Base-by-base conservation (phyloP, 2,888 invertebrate species). In the Ectropis crepuscularia region DNA sequence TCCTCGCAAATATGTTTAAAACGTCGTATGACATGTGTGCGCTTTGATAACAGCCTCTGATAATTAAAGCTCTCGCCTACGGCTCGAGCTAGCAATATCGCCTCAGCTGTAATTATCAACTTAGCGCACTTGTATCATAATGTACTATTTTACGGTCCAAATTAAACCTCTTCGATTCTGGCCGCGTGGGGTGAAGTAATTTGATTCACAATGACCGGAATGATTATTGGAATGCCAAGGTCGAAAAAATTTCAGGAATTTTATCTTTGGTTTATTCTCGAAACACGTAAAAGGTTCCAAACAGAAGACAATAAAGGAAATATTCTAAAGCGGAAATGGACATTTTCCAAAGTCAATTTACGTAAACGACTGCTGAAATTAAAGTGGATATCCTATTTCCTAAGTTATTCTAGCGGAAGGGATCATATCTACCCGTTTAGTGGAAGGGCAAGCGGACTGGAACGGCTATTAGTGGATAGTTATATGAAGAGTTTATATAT, bases 321-420 rank as follows among this genome's bases (percentile, higher is more conserved):
- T 59, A 63, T 59, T 63, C 39, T 38, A 63, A 59, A 50, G 39
- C 45, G 49, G 60, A 60, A 57, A 64, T 48, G 53, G 46, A 42
- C 55, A 38, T 61, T 54, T 50, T 61, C 61, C 58, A 60, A 65
- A 64, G 59, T 68, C 63, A 68, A 67, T 63, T 69, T 69, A 63
- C 62, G 39, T 58, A 68, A 69, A 68, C 47, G 42, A 54, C 67
- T 63, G 59, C 55, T 59, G 57, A 61, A 74, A 66, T 67, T 68
- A 65, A 65, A 58, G 59, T 63, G 55, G 61, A 63, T 57, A 72
- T 63, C 69, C 68, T 70, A 71, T 72, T 72, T 69, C 68, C 67
- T 58, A 66, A 65, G 57, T 69, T 65, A 75, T 73, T 73, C 68
- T 72, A 69, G 58, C 73, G 74, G 73, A 76, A 77, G 70, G 77